These are phyloP conservation scores for Petrocephalus schoutedeni DNA, from an alignment of 2,797 vertebrate genomes.

Conservation along the genomic window DNA sequence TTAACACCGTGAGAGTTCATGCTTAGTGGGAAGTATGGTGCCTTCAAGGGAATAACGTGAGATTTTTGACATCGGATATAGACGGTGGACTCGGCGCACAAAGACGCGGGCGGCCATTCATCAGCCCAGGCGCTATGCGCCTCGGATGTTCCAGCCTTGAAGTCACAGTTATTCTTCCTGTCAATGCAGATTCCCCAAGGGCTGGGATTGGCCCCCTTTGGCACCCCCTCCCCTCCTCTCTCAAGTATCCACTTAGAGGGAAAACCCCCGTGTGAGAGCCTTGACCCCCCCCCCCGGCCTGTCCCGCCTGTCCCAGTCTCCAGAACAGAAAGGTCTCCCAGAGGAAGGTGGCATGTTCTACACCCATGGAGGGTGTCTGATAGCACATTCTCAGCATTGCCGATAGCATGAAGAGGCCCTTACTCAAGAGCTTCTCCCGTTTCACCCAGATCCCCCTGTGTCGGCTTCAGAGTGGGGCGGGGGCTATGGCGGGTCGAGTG, in stretches of 20 bases:
- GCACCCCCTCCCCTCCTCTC: background rate
- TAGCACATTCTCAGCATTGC: constrained; percentile 35
- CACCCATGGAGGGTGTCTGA: constrained; percentile 4
- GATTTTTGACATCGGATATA: constrained; percentile 39
- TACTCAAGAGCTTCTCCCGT: constrained; percentile 43
- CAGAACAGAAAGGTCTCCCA: background rate
- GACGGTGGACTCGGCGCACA: background rate
- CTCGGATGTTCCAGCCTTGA: constrained; percentile 40
- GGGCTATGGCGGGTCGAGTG: background rate
- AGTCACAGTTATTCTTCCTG: constrained; percentile 16
- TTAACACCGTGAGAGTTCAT: constrained; percentile 40
- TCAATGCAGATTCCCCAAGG: background rate
- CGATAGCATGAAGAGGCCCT: constrained; percentile 32
- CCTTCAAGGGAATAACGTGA: constrained; percentile 41
- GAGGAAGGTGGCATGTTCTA: background rate
- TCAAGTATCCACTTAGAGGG: background rate
- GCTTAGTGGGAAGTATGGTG: constrained; percentile 30
- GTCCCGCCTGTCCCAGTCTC: background rate
- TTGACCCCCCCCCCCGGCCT: background rate
- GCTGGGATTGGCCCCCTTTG: background rate
- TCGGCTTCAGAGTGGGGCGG: no score
- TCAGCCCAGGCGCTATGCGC: constrained; percentile 36
- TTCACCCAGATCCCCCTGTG: constrained; percentile 44
- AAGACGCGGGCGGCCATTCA: constrained; percentile 25
- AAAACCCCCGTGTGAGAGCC: background rate